Evolutionary conservation across 2,888 invertebrate species (phyloP), one percentile per base, ranked within the genome.

Genomic region (Apodemia zela): DNA sequence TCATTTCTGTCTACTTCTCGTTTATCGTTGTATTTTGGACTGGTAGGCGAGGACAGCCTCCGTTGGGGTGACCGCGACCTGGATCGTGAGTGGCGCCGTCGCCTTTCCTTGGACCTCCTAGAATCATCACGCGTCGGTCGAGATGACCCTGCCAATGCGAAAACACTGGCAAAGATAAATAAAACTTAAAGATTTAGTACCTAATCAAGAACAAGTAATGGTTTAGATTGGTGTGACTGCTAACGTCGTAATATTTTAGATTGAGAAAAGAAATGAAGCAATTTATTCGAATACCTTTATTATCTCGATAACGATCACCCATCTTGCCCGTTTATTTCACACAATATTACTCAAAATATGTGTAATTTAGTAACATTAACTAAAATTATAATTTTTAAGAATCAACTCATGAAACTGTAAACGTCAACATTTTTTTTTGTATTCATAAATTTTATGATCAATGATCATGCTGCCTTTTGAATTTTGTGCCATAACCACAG

Each of bases 101-200:
- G 72, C 62, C 78, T 77, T 65, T 75, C 82, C 69, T 72, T 75
- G 67, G 80, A 69, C 78, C 72, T 80, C 87, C 90, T 91, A 85
- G 88, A 90, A 90, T 89, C 89, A 89, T 91, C 90, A 87, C 91
- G 88, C 85, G 87, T 78, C 84, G 91, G 89, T 90, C 91, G 89
- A 89, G 90, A 85, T 82, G 94, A 93, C 93, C 94, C 94, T 94
- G 94, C 93, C 93, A 94, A 94, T 94, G 94, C 92, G 93, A 94
- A 94, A 94, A 94, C 94, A 94, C 94, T 94, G 94, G 94, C 94
- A 94, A 94, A 94, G 89, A 89, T 91, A 91, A 91, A 90, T 91
- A 91, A 87, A 81, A 80, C 79, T 81, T 84, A 78, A 73, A 74
- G 75, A 81, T 76, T 75, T 80, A 80, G 76, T 65, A n/a, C n/a